These are phyloP conservation scores for Pelecanus crispus DNA, from an alignment of 2,113 vertebrate genomes.

Conservation along the genomic window DNA sequence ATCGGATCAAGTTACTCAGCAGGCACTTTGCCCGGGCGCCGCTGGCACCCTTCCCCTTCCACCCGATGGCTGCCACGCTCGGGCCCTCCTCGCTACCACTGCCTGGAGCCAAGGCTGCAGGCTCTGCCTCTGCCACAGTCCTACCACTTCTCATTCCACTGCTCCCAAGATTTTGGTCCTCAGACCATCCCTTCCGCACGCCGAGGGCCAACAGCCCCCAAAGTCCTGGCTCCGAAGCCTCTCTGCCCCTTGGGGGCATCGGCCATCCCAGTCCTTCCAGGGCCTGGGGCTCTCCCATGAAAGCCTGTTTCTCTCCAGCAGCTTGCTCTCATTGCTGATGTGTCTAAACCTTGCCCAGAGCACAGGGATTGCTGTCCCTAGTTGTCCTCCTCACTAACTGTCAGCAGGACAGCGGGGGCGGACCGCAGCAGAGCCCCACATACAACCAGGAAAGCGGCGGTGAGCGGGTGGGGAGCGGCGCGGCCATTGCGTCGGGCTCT, in stretches of 20 bases:
- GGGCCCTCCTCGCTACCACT: not conserved
- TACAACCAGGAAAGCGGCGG: rapidly evolving
- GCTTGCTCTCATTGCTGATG: not conserved
- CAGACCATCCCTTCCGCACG: not conserved
- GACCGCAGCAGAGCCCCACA: rapidly evolving
- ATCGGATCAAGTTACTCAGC: not conserved
- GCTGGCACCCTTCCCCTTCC: not conserved
- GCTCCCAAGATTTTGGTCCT: not conserved
- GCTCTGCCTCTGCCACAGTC: rapidly evolving
- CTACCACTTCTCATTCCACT: no score
- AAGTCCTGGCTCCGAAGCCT: not conserved
- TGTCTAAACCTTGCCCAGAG: not conserved
- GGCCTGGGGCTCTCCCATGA: not conserved
- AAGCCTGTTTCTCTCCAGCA: not conserved
- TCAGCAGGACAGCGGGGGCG: rapidly evolving
- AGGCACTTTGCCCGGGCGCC: rapidly evolving
- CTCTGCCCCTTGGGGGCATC: not conserved
- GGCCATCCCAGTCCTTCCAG: not conserved
- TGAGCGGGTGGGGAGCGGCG: rapidly evolving
- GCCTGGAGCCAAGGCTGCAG: not conserved
- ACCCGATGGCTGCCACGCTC: rapidly evolving
- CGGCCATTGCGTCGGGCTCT: rapidly evolving
- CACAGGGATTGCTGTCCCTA: no score
- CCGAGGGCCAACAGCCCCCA: rapidly evolving
- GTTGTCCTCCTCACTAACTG: not conserved